Conservation (phyloP, 1,140 invertebrate species). For the Liolophura sinensis region DNA sequence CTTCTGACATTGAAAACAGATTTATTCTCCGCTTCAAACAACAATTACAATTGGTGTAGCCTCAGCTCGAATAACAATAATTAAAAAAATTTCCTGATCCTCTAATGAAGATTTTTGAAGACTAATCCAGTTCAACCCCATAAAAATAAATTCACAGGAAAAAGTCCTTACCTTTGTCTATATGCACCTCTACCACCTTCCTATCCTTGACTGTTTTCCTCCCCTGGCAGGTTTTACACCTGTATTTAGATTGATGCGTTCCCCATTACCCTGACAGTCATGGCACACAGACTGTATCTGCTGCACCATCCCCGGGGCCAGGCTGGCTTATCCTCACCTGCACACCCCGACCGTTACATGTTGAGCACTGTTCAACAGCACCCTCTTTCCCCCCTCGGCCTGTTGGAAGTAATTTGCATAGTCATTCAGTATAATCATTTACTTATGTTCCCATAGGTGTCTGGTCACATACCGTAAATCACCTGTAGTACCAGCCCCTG, state of each 20-base stretch:
- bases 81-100: too few species aligned
- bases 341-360: slow-evolving; percentile 89
- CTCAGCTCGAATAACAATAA: too few species aligned
- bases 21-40: too few species aligned
- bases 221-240: slow-evolving; percentile 91
- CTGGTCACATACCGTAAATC: not conserved
- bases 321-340: slow-evolving; percentile 88
- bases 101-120: too few species aligned
- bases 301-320: slow-evolving; percentile 95
- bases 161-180: slow-evolving; percentile 79
- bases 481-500: not conserved
- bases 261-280: slow-evolving; percentile 87
- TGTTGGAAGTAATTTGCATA: slow-evolving; percentile 25
- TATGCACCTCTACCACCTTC: slow-evolving; percentile 96
- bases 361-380: slow-evolving; percentile 81
- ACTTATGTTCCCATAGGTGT: not conserved
- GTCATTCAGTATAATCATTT: too few species aligned
- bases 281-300: slow-evolving; percentile 89
- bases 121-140: too few species aligned
- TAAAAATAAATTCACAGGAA: not conserved
- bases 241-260: slow-evolving; percentile 83
- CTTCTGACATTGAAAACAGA: too few species aligned
- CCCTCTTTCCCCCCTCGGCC: slow-evolving; percentile 85
- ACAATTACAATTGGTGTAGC: too few species aligned
- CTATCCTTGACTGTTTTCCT: slow-evolving; percentile 88